phyloP scores from a whole-genome alignment of 2,888 invertebrate genomes.

The Drosophila tanythrix region DNA sequence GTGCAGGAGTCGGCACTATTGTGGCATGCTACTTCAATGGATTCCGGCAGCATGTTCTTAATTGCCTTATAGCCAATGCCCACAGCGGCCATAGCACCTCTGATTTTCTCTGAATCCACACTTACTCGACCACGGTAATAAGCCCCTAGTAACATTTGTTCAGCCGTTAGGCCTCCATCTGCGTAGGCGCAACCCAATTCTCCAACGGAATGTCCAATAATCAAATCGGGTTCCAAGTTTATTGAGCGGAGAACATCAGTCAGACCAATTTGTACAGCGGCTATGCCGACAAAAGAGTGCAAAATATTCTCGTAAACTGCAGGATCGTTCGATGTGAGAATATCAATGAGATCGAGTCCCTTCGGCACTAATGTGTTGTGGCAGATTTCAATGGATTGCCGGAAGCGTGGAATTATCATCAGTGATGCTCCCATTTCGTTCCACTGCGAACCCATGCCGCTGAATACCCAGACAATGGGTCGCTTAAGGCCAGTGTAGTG shows the following conservation, averaged over 20 bases:
- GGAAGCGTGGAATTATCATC: conserved; percentile 90
- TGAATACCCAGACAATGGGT: conserved; percentile 95
- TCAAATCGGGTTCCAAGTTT: conserved; percentile 89
- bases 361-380: conserved; percentile 87
- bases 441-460: conserved; percentile 97
- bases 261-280: conserved; percentile 88
- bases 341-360: conserved; percentile 88
- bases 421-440: conserved; percentile 92
- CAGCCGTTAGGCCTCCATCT: conserved; percentile 94
- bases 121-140: conserved; percentile 93
- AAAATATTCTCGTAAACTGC: conserved; percentile 88
- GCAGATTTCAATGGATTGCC: conserved; percentile 88
- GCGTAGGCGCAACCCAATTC: conserved; percentile 98
- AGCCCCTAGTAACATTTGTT: conserved; percentile 93
- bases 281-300: conserved; percentile 90
- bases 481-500: conserved; percentile 88
- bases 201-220: conserved; percentile 96
- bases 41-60: conserved; percentile 88
- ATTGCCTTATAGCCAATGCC: conserved; percentile 88
- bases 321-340: conserved; percentile 88
- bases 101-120: conserved; percentile 88
- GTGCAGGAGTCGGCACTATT: conserved; percentile 94
- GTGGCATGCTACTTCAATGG: conserved; percentile 94
- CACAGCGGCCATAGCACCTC: conserved; percentile 95
- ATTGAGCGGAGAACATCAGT: conserved; percentile 88